Base-by-base conservation (phyloP, 2,113 vertebrate genomes). In the Lagopus leucura region DNA sequence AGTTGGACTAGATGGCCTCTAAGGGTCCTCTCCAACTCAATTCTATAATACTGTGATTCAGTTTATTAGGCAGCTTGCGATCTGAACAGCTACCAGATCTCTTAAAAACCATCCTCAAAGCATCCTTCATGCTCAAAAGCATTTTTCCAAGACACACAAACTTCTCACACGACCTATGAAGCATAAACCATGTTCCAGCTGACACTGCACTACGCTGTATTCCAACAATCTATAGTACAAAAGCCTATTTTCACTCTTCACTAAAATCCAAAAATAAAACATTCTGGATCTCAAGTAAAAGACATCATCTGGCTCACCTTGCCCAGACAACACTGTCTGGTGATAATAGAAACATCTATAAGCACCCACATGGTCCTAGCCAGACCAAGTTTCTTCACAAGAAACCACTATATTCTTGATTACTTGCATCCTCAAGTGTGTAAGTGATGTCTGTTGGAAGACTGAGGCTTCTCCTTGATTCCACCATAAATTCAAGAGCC, bases 331-430 rank as follows among this genome's bases (percentile, higher is more conserved):
- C 22, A 32, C 3, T 64, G 84, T 64, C 25, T 82, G 42, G 47
- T 61, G 22, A n/a, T n/a, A 54, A 67, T 3, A 16, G 48, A 65
- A 34, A 75, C 11, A 69, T 34, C 11, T 67, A 34, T 9, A 72
- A 14, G 38, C 18, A 79, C 18, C 5, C 70, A 6, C 5, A 12
- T 36, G 40, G 54, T 52, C 32, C 76, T 32, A 93, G 73, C 38
- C 19, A 85, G 64, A 54, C 6, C n/a, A 73, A 88, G 52, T 24
- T 10, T 47, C 36, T 73, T 80, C 79, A 36, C 21, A 80, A 76
- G n/a, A 30, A 27, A 14, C 43, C 82, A 52, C n/a, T 80, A 52
- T 30, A n/a, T 77, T 77, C 95, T 90, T 90, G 90, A 80, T 82
- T 70, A 77, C 38, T 65, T 27, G 7, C 60, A 36, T 43, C 27